Conservation (phyloP, 2,113 vertebrate genomes). For the Cephalopholis sonnerati region DNA sequence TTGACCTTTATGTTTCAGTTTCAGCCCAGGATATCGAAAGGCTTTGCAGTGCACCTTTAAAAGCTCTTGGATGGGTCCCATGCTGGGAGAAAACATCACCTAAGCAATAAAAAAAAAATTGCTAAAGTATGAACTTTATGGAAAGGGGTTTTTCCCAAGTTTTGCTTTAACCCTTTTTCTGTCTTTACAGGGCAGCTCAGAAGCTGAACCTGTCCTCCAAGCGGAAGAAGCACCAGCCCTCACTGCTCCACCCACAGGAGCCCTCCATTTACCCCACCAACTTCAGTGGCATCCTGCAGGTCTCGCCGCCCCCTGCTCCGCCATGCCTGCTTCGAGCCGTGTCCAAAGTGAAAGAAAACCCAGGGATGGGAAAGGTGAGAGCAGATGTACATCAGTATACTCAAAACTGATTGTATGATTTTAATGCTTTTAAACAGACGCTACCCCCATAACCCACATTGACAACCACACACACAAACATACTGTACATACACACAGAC, state of each 20-base stretch:
- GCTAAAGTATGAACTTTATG: constrained; percentile 9
- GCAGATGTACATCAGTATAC: background rate
- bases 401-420: constrained; percentile 2
- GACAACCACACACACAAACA: background rate
- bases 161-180: constrained; percentile 30
- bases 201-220: constrained; percentile 98
- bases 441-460: background rate
- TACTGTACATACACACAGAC: constrained; percentile 43
- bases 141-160: constrained; percentile 3
- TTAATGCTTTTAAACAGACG: background rate
- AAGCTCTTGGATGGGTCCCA: constrained; percentile 35
- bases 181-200: constrained; percentile 92
- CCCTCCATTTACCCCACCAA: constrained; percentile 94
- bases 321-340: constrained; percentile 95
- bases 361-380: constrained; percentile 97
- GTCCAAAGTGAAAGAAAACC: constrained; percentile 97
- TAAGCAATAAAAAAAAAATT: background rate
- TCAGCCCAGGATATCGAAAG: constrained; percentile 47
- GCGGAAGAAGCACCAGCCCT: constrained; percentile 94
- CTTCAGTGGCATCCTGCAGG: constrained; percentile 95
- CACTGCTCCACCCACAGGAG: constrained; percentile 88
- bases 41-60: constrained; percentile 43
- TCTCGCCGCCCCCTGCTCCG: constrained; percentile 93
- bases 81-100: constrained; percentile 20
- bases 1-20: constrained; percentile 71